Conservation (phyloP, 2,797 vertebrate genomes). For the Scomberomorus guttatus region DNA sequence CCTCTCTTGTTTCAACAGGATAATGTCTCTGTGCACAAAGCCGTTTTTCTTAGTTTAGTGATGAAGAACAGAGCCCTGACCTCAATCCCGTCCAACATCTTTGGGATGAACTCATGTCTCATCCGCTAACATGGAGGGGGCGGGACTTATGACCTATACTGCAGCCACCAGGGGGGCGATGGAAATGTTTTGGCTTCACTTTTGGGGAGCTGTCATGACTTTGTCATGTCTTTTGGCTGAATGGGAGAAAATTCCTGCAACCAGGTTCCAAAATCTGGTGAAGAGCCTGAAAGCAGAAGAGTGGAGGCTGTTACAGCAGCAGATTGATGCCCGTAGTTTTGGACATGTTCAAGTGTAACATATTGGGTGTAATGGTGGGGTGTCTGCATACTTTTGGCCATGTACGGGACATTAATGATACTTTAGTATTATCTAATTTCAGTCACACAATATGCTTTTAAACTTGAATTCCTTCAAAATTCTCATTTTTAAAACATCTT, state of each 20-base stretch:
- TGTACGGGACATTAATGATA: not conserved
- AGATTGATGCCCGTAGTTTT: not conserved
- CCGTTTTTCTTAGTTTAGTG: too few species aligned
- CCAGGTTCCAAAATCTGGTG: not conserved
- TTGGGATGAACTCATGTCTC: not conserved
- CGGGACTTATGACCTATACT: too few species aligned
- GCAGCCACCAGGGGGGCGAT: too few species aligned
- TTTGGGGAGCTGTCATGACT: too few species aligned
- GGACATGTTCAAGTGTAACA: not conserved
- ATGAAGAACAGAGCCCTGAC: too few species aligned
- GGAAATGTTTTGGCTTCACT: too few species aligned
- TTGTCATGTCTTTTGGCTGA: too few species aligned
- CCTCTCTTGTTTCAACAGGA: too few species aligned
- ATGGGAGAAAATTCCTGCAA: not conserved
- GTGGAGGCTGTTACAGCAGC: not conserved
- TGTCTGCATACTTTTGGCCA: constrained; percentile 21
- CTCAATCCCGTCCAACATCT: not conserved
- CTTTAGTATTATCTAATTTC: not conserved
- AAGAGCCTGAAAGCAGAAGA: not conserved
- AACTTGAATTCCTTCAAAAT: not conserved
- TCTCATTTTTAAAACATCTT: not conserved
- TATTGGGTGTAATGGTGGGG: not conserved
- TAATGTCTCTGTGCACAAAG: too few species aligned
- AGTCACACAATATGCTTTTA: not conserved
- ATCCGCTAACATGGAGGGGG: too few species aligned